Evolutionary conservation across 2,113 vertebrate genomes (phyloP).

Genomic region (Actinemys pallida): DNA sequence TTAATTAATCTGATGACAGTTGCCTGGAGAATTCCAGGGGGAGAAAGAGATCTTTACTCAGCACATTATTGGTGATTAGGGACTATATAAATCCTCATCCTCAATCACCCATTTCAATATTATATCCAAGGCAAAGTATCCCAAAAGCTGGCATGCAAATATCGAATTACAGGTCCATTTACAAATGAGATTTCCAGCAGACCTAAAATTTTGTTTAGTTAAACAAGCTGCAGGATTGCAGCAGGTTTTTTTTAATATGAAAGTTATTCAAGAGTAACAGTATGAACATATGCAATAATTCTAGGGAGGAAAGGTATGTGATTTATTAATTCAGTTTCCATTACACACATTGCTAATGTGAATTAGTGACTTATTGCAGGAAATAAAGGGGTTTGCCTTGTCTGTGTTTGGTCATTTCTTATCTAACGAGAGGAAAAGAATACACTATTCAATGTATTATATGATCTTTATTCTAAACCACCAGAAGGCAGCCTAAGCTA

Average conservation of each 20-base stretch:
- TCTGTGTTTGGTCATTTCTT: slow-evolving; percentile 22
- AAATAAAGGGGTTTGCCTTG: slow-evolving; percentile 12
- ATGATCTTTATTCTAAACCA: slow-evolving; percentile 1
- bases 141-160: slow-evolving; percentile 27
- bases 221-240: slow-evolving; percentile 40
- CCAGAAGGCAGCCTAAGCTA: not conserved
- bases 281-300: slow-evolving; percentile 46
- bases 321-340: slow-evolving; percentile 38
- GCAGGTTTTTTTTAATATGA: slow-evolving; percentile 7
- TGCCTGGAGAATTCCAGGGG: not conserved
- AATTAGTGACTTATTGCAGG: not conserved
- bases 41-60: slow-evolving; percentile 15
- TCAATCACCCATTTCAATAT: slow-evolving; percentile 22
- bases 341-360: not conserved
- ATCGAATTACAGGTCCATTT: slow-evolving; percentile 25
- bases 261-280: slow-evolving; percentile 35
- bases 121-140: slow-evolving; percentile 43
- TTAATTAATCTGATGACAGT: not conserved
- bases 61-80: not conserved
- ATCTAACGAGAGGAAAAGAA: slow-evolving; percentile 4
- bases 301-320: not conserved
- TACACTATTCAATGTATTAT: not conserved
- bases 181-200: not conserved
- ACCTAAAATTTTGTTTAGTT: slow-evolving; percentile 32
- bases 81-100: slow-evolving; percentile 9